These are phyloP conservation scores for Pogonus chalceus DNA, from an alignment of 1,140 invertebrate genomes.

Conservation along the genomic window DNA sequence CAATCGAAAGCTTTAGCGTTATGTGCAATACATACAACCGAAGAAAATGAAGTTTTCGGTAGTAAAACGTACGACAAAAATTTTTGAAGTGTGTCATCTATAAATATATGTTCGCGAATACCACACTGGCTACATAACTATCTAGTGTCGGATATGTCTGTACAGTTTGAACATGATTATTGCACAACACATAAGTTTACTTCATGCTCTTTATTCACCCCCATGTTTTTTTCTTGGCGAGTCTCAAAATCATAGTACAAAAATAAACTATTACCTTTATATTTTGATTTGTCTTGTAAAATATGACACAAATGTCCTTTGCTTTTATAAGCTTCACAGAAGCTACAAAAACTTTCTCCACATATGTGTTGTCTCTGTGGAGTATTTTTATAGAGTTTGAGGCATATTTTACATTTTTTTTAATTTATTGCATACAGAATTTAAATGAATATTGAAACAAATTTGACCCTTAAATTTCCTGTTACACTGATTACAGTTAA, in stretches of 20 bases:
- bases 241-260: neutral
- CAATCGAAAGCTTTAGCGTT: neutral
- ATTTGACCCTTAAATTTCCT: neutral
- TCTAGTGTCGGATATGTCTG: neutral
- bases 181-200: neutral
- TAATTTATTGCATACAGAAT: neutral
- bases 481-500: neutral
- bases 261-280: neutral
- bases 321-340: neutral
- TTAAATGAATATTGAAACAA: neutral
- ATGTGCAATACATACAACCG: neutral
- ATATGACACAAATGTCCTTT: neutral
- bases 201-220: neutral
- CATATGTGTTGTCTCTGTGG: neutral
- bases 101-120: neutral
- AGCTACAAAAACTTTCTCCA: neutral
- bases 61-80: neutral
- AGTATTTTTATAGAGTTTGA: neutral
- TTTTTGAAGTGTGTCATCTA: neutral
- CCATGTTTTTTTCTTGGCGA: neutral
- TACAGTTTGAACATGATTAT: neutral
- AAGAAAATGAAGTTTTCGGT: neutral
- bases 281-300: neutral
- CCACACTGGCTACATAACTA: neutral
- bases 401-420: neutral